These are phyloP conservation scores for Mormyrops attenuatus DNA, from an alignment of 2,797 vertebrate species.

Conservation along the genomic window DNA sequence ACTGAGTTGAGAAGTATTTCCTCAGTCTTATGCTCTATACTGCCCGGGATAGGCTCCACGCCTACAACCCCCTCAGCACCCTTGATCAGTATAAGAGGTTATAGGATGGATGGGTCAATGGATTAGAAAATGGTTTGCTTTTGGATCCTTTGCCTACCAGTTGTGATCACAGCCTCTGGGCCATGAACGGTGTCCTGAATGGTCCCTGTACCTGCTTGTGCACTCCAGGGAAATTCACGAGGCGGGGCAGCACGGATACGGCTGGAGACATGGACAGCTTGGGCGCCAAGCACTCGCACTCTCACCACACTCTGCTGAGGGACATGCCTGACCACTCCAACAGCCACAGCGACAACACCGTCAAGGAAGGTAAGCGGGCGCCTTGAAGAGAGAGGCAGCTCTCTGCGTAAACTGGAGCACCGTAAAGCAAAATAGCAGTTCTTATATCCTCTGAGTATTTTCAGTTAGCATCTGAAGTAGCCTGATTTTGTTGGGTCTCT, in stretches of 20 bases:
- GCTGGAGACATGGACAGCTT: slow-evolving; percentile 88
- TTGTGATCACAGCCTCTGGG: background rate
- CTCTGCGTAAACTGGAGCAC: background rate
- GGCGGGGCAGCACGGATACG: slow-evolving; percentile 87
- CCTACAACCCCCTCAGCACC: background rate
- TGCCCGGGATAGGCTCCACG: background rate
- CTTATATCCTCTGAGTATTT: background rate
- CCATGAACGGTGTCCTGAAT: background rate
- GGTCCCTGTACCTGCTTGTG: background rate
- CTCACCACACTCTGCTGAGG: slow-evolving; percentile 85
- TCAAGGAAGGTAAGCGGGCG: slow-evolving; percentile 72
- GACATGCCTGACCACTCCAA: slow-evolving; percentile 90
- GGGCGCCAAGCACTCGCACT: slow-evolving; percentile 85
- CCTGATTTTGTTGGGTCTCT: background rate
- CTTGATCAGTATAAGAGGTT: background rate
- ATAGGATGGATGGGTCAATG: background rate
- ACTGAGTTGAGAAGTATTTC: background rate
- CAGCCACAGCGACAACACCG: slow-evolving; percentile 88
- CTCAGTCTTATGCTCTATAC: background rate
- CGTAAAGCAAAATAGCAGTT: background rate
- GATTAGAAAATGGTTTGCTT: background rate
- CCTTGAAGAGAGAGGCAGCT: background rate
- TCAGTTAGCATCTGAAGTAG: background rate
- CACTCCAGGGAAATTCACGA: slow-evolving; percentile 79
- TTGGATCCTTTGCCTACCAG: background rate